Evolutionary conservation across 2,888 invertebrate genomes (phyloP).

Genomic region (Protophormia terraenovae): DNA sequence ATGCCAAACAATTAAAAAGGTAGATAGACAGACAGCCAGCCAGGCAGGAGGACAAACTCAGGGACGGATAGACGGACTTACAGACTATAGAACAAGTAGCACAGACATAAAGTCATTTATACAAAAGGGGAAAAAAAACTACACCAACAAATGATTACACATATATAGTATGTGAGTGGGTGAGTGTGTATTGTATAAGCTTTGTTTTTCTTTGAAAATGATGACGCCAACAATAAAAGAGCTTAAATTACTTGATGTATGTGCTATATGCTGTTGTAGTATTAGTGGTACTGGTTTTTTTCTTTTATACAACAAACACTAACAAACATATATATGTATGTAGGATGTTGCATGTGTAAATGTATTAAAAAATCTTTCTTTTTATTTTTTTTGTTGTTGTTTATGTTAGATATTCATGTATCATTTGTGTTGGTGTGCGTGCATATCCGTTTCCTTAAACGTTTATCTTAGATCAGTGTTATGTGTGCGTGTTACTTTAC

Average conservation of each 20-base stretch:
- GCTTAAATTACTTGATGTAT: slow-evolving; percentile 53
- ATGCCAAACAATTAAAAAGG: slow-evolving; percentile 36
- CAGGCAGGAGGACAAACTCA: slow-evolving; percentile 22
- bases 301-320: not conserved
- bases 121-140: not conserved
- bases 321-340: not conserved
- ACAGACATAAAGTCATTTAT: slow-evolving; percentile 34
- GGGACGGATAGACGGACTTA: slow-evolving; percentile 7
- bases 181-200: not conserved
- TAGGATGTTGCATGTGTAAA: slow-evolving; percentile 46
- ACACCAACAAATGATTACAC: too few species aligned
- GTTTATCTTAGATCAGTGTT: slow-evolving; percentile 65
- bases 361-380: slow-evolving; percentile 27
- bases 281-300: not conserved
- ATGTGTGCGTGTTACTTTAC: slow-evolving; percentile 57
- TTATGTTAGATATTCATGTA: slow-evolving; percentile 33
- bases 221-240: slow-evolving; percentile 53
- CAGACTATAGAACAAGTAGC: slow-evolving; percentile 1
- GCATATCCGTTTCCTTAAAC: slow-evolving; percentile 65
- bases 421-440: slow-evolving; percentile 54
- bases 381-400: slow-evolving; percentile 12
- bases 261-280: slow-evolving; percentile 4
- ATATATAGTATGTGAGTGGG: not conserved
- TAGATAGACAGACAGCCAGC: too few species aligned
- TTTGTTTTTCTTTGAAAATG: slow-evolving; percentile 26